Base-by-base conservation (phyloP, 2,113 vertebrate genomes). In the Pseudorhombus dupliciocellatus region DNA sequence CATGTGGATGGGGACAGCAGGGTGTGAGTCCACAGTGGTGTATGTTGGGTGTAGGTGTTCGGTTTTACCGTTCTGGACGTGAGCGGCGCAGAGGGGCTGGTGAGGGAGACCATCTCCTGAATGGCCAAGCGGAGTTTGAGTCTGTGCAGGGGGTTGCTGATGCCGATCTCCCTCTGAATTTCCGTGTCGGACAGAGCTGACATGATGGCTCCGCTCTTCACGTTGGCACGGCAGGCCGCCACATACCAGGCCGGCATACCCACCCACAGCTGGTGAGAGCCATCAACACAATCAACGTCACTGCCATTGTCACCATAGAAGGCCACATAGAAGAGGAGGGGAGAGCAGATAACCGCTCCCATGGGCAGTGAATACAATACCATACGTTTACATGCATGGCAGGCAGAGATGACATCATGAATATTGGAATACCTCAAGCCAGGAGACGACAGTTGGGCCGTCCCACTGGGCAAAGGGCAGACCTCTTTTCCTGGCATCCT, bases 221-320 rank as follows among this genome's bases (percentile, higher is more conserved):
- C 96, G 1, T 99, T 99, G 89, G 97, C 97, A 30, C 97, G 94
- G 81, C 97, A 99, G 5, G 97, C 97, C 0, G 97, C 97, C 78
- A 99, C 97, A 0, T 99, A 99, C 97, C 97, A 99, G 55, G 97
- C 97, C 0, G 97, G 97, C 97, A 99, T 98, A 22, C 97, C 97
- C 82, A 99, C 96, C 97, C 97, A 98, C 86, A 98, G 95, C 97
- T 98, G 92, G 75, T 25, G 69, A 79, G 71, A 74, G 66, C 22
- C 56, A 73, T 81, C 70, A 69, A 80, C 56, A 84, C 30, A 78
- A 37, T 52, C 57, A 82, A 54, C 34, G 37, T 88, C 64, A 87
- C 20, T 53, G 63, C 15, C 51, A 65, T 34, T 68, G 66, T 73
- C 21, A 1, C 63, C 73, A 73, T 76, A 52, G 31, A 72, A 58